phyloP scores from a whole-genome alignment of 2,113 vertebrate genomes.

The Pogonocichla stellata region DNA sequence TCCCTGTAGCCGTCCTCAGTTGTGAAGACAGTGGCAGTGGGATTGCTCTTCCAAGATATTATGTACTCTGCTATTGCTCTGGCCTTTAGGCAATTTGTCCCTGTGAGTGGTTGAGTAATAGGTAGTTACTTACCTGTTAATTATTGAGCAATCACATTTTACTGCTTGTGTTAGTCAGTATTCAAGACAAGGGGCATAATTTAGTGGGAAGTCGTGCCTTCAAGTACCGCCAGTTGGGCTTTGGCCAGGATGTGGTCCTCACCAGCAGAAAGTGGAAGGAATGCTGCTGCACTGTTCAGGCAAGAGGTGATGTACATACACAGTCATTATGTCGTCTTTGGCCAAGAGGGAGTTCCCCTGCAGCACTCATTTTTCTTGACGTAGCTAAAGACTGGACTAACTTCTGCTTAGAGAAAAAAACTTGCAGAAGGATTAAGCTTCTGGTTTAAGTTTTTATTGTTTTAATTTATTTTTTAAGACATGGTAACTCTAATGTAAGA shows the following conservation, averaged over 20 bases:
- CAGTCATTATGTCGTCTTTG: neutral
- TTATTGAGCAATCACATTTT: neutral
- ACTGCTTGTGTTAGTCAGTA: neutral
- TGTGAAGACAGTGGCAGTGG: neutral
- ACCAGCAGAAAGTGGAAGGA: neutral
- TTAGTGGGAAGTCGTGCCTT: neutral
- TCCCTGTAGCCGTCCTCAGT: neutral
- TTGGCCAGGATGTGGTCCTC: neutral
- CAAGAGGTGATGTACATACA: neutral
- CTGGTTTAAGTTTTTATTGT: neutral
- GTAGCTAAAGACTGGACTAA: neutral
- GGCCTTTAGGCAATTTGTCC: neutral
- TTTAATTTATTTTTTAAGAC: neutral
- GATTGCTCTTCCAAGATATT: neutral
- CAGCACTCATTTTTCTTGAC: neutral
- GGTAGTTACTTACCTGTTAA: neutral
- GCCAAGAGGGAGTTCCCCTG: neutral
- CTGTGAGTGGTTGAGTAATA: neutral
- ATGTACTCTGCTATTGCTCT: neutral
- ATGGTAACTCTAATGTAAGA: neutral
- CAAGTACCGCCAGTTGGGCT: neutral
- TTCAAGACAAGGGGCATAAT: neutral
- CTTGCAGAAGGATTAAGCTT: neutral
- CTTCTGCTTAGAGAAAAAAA: neutral
- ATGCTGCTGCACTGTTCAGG: neutral